Conservation (phyloP, 1,140 invertebrate species). For the Zaprionus camerounensis region DNA sequence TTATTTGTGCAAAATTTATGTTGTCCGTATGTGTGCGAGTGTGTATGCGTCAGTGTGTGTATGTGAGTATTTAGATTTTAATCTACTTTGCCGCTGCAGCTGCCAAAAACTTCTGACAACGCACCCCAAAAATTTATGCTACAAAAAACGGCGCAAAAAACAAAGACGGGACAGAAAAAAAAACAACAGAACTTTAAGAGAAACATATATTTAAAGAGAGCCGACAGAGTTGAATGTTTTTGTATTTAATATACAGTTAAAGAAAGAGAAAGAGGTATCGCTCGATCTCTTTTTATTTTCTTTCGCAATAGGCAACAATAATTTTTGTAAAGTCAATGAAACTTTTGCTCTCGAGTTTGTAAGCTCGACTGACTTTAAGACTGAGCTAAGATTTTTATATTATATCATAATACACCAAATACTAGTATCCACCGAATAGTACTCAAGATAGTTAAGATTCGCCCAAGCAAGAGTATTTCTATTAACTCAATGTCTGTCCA, state of each 20-base stretch:
- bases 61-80: slow-evolving; percentile 77
- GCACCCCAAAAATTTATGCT: slow-evolving; percentile 58
- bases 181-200: slow-evolving; percentile 35
- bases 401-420: not conserved
- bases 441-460: not conserved
- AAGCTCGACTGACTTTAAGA: no score
- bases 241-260: slow-evolving; percentile 19
- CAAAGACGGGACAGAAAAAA: slow-evolving; percentile 13
- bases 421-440: not conserved
- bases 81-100: slow-evolving; percentile 79
- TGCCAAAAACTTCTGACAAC: slow-evolving; percentile 74
- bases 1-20: slow-evolving; percentile 73
- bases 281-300: not conserved
- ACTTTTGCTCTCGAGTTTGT: no score
- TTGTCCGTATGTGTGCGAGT: not conserved
- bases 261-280: not conserved
- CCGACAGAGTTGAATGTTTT: slow-evolving; percentile 11
- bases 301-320: not conserved
- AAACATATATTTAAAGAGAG: slow-evolving; percentile 22
- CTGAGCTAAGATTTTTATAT: no score
- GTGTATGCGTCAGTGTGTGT: slow-evolving; percentile 28
- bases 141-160: slow-evolving; percentile 10
- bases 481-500: not conserved
- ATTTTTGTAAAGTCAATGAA: no score
- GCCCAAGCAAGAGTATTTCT: not conserved